Evolutionary conservation across 2,797 vertebrate species (phyloP), one percentile per base, ranked within the genome.

Genomic region (Anguilla marmorata): DNA sequence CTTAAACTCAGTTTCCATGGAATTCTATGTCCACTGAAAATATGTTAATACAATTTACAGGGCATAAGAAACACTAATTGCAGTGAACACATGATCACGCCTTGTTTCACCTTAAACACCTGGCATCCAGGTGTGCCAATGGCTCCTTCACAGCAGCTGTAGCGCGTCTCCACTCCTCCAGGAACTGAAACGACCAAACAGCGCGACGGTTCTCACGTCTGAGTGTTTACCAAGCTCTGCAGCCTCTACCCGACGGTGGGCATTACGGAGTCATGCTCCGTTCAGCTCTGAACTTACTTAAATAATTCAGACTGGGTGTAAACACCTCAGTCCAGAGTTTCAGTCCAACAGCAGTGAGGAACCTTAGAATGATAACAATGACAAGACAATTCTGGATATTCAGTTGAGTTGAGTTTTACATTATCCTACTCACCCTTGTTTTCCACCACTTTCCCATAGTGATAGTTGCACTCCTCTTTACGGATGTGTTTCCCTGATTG

Each of bases 381-480:
- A 21, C 16, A 63, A 19, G 21, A 63, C 14, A 63, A 63, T 63
- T 19, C 16, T 63, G 16, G 60, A 63, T 6, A 21, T 16, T 12
- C 87, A 63, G 16, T 80, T 0, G 52, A 79, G 1, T 41, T 54
- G 16, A 2, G 54, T 80, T 14, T 0, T 21, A 2, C 24, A n/a
- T 48, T 48, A n/a, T 33, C 74, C 9, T 14, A 90, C 90, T 89
- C 88, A 95, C 97, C 97, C 96, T 88, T 95, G 2, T 94, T 95
- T 85, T 93, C 92, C 52, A 96, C 89, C 69, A 96, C 94, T 94
- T 86, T 95, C 8, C 97, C 97, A 87, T 95, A 96, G 90, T 97
- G 97, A 88, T 97, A 97, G 89, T 87, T 96, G 85, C 97, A 97
- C 90, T 97, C 97, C 87, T 98, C 97, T 86, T 93, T 94, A 76